Evolutionary conservation across 2,888 invertebrate species (phyloP).

Genomic region (Desoria tigrina): DNA sequence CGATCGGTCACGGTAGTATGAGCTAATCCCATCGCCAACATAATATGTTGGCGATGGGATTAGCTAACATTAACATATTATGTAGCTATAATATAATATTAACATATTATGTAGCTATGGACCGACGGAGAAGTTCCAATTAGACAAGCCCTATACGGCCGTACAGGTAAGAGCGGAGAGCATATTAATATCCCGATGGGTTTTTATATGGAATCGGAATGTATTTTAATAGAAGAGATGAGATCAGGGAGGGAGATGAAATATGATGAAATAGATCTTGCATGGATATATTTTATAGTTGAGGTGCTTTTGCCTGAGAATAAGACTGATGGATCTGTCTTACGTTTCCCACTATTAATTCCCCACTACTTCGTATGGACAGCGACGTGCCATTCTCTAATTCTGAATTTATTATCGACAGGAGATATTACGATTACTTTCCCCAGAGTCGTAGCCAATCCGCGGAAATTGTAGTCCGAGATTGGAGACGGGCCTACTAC

Average conservation of each 20-base stretch:
- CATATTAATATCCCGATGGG: not conserved
- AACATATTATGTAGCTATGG: too few relatives aligned
- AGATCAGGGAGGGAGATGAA: constrained; percentile 15
- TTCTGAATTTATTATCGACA: constrained; percentile 31
- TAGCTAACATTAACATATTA: too few relatives aligned
- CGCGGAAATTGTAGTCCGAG: too few relatives aligned
- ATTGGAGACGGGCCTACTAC: too few relatives aligned
- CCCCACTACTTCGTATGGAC: not conserved
- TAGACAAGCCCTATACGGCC: constrained; percentile 36
- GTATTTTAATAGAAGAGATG: constrained; percentile 18
- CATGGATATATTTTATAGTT: constrained; percentile 1
- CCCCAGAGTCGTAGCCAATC: not conserved
- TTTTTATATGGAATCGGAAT: too few relatives aligned
- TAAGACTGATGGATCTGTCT: constrained; percentile 9
- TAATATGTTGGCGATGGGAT: too few relatives aligned
- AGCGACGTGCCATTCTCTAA: constrained; percentile 35
- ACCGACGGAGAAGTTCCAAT: constrained; percentile 21
- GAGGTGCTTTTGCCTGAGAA: not conserved
- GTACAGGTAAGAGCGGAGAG: not conserved
- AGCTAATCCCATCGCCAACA: too few relatives aligned
- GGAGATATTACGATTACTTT: constrained; percentile 35
- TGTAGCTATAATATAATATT: too few relatives aligned
- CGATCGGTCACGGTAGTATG: constrained; percentile 47
- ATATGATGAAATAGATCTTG: constrained; percentile 9
- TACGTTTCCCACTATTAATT: not conserved